phyloP scores from a whole-genome alignment of 2,797 vertebrate species.

The Synaphobranchus kaupii region DNA sequence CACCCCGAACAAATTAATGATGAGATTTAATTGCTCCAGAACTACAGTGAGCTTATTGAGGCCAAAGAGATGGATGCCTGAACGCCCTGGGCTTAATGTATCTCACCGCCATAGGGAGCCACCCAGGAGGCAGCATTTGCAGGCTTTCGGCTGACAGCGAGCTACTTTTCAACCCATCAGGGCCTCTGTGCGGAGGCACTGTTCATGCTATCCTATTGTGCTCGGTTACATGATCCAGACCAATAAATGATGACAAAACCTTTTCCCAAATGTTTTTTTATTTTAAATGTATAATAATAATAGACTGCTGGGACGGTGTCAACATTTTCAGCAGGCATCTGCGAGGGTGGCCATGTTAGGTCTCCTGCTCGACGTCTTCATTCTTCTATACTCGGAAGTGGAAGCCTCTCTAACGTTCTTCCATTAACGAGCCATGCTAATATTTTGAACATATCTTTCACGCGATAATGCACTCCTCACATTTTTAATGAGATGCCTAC shows the following conservation, averaged over 20 bases:
- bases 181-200: background rate
- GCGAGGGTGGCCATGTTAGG: background rate
- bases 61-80: background rate
- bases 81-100: background rate
- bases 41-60: background rate
- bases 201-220: background rate
- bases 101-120: background rate
- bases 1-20: slow-evolving; percentile 1
- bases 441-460: slow-evolving; percentile 10
- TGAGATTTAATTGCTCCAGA: slow-evolving; percentile 1
- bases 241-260: background rate
- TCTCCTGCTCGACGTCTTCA: background rate
- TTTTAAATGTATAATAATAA: background rate
- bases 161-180: background rate
- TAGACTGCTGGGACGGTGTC: background rate
- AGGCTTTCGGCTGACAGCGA: background rate
- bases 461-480: background rate
- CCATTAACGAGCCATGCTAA: slow-evolving; percentile 20
- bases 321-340: background rate
- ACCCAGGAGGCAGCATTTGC: background rate
- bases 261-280: background rate
- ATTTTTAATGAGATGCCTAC: slow-evolving; percentile 37
- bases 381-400: background rate
- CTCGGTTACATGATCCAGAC: background rate
- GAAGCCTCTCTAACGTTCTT: background rate